A percentile compares a stretch with the other conserved stretches of the same genome.
Conservation (phyloP, 35 echinoderm and acorn worm species). For the Strongylocentrotus purpuratus region DNA sequence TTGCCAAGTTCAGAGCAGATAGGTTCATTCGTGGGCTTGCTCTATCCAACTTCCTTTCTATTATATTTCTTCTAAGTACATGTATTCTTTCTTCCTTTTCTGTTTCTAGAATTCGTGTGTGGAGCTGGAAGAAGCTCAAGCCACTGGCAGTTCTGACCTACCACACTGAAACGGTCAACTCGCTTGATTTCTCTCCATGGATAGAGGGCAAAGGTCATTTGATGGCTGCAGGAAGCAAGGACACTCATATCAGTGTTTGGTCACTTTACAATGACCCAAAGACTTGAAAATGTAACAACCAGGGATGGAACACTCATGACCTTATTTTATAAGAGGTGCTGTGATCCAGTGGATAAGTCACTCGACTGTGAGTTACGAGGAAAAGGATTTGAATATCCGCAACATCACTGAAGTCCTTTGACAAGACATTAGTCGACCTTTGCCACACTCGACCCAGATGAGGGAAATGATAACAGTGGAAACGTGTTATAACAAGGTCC, state of each 20-base stretch:
- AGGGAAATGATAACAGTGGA: neutral
- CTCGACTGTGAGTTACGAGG: too few relatives aligned
- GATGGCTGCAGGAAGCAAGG: conserved; percentile 88
- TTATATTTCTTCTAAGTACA: too few relatives aligned
- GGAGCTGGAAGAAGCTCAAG: conserved; percentile 80
- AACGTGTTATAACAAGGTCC: too few relatives aligned
- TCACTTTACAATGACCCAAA: conserved; percentile 77
- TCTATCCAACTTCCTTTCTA: too few relatives aligned
- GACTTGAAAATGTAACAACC: conserved; percentile 2
- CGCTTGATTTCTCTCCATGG: conserved; percentile 66
- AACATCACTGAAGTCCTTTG: too few relatives aligned
- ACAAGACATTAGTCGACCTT: too few relatives aligned
- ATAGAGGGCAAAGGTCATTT: conserved; percentile 46
- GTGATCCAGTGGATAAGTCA: neutral
- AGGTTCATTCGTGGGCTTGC: too few relatives aligned
- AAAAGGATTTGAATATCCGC: too few relatives aligned
- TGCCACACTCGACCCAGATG: neutral
- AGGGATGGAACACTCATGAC: neutral
- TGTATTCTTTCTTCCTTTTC: neutral
- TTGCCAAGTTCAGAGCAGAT: too few relatives aligned
- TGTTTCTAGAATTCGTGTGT: conserved; percentile 80
- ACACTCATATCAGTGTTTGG: conserved; percentile 95
- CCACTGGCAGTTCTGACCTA: conserved; percentile 83
- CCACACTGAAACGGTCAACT: conserved; percentile 73
- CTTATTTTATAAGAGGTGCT: neutral